Evolutionary conservation across 2,888 invertebrate species (phyloP).

Genomic region (Leptopilina syphax): DNA sequence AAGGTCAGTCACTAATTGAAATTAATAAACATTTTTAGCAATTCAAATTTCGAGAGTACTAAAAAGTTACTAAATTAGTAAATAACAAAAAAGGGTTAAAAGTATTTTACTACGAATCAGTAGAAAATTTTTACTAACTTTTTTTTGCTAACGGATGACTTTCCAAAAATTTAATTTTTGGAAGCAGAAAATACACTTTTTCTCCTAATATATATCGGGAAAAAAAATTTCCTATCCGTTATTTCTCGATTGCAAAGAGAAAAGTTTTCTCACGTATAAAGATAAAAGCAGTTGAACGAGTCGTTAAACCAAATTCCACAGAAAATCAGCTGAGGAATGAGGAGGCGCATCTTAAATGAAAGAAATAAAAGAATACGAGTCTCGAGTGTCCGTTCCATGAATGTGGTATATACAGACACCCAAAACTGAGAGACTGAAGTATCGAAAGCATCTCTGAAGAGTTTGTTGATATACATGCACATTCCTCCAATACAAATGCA

Average conservation of each 20-base stretch:
- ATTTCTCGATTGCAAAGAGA: not conserved
- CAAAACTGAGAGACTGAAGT: not conserved
- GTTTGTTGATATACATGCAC: conserved; percentile 21
- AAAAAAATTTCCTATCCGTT: too few relatives aligned
- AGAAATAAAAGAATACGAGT: conserved; percentile 44
- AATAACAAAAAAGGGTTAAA: too few relatives aligned
- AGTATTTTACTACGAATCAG: too few relatives aligned
- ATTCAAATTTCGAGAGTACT: too few relatives aligned
- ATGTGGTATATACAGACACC: conserved; percentile 10
- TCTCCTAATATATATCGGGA: too few relatives aligned
- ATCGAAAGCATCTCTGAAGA: conserved; percentile 29
- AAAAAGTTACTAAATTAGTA: too few relatives aligned
- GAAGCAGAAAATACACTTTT: too few relatives aligned
- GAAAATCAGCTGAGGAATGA: conserved; percentile 48
- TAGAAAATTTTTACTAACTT: too few relatives aligned
- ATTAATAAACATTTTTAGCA: too few relatives aligned
- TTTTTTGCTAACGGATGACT: too few relatives aligned
- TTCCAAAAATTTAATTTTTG: too few relatives aligned
- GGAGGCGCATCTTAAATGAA: conserved; percentile 39
- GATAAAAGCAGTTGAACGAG: conserved; percentile 46
- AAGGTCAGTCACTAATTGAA: too few relatives aligned
- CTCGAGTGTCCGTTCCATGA: conserved; percentile 47
- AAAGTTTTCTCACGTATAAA: conserved; percentile 46
- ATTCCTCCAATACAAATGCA: not conserved
- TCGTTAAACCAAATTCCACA: conserved; percentile 50